Evolutionary conservation across 2,797 vertebrate species (phyloP).

Genomic region (Manis javanica): DNA sequence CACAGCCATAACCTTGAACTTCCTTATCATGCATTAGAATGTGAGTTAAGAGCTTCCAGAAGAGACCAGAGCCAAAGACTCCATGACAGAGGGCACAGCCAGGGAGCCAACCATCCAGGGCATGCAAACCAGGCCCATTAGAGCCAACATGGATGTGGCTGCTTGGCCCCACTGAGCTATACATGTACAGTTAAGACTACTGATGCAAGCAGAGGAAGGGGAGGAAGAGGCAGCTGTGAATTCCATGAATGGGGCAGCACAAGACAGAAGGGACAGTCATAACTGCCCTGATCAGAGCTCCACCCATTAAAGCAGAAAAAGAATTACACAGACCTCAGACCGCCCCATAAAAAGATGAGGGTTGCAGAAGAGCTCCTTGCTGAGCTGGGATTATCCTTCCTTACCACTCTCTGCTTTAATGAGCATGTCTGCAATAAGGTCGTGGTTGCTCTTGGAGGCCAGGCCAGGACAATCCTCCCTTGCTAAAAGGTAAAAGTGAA

Average conservation of each 20-base stretch:
- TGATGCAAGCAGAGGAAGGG: background rate
- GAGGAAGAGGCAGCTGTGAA: background rate
- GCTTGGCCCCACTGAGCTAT: background rate
- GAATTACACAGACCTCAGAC: background rate
- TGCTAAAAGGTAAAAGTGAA: slow-evolving; percentile 87
- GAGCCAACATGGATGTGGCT: rapidly evolving
- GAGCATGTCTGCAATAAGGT: slow-evolving; percentile 95
- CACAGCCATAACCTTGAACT: background rate
- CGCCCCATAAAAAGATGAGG: rapidly evolving
- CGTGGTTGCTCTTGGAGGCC: slow-evolving; percentile 91
- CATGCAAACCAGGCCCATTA: rapidly evolving
- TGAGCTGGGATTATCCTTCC: background rate
- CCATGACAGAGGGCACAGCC: background rate
- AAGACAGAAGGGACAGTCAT: background rate
- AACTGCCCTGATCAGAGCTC: background rate
- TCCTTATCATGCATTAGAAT: background rate
- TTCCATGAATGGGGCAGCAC: background rate
- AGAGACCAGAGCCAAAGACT: background rate
- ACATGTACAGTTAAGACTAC: background rate
- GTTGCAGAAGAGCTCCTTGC: background rate
- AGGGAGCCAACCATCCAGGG: rapidly evolving
- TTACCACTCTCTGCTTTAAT: slow-evolving; percentile 95
- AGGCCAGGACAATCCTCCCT: slow-evolving; percentile 91
- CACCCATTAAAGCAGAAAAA: background rate
- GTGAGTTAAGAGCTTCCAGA: background rate